Evolutionary conservation across 2,113 vertebrate genomes (phyloP), one percentile per base, ranked within the genome.

Genomic region (Gavialis gangeticus): DNA sequence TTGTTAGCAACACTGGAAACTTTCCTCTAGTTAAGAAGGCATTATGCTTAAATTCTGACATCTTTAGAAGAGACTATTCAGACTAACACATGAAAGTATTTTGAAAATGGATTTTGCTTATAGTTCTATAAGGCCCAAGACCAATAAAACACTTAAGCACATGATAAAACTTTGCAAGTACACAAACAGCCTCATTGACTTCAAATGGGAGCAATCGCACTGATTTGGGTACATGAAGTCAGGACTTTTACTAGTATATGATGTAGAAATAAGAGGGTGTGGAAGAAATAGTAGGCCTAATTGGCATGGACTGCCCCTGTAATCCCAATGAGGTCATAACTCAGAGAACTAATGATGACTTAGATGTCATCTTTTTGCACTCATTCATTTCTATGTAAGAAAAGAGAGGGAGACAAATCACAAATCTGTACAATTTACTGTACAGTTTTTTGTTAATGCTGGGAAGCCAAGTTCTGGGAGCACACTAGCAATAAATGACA

Each of bases 261-360:
- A 7, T 75, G 55, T 64, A 13, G 9, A 88, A 46, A 64, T 58
- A 59, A 8, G 34, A 4, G 87, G 75, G 21, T 25, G 15, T 21
- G 64, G 34, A 0, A 0, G 64, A 37, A 69, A 73, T 56, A 87
- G 54, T 3, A 79, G 18, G 79, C 2, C 12, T 76, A 59, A 57
- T 3, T 37, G 10, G 6, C 81, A 22, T 83, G 55, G 91, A 79
- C 6, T 4, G 6, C 13, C 30, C 78, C 10, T 3, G 4, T 21
- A 17, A 30, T 34, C n/a, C 12, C 21, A 19, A 5, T 34, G 66
- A 11, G 10, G 15, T 69, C n/a, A 19, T 19, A 69, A 69, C 28
- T 69, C 66, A 34, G 12, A 30, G 18, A 30, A 46, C n/a, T 30
- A 69, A 12, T 34, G 16, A 69, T 69, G n/a, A 30, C 15, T 67